These are phyloP conservation scores for Anniella stebbinsi DNA, from an alignment of 2,797 vertebrate species.

Conservation along the genomic window DNA sequence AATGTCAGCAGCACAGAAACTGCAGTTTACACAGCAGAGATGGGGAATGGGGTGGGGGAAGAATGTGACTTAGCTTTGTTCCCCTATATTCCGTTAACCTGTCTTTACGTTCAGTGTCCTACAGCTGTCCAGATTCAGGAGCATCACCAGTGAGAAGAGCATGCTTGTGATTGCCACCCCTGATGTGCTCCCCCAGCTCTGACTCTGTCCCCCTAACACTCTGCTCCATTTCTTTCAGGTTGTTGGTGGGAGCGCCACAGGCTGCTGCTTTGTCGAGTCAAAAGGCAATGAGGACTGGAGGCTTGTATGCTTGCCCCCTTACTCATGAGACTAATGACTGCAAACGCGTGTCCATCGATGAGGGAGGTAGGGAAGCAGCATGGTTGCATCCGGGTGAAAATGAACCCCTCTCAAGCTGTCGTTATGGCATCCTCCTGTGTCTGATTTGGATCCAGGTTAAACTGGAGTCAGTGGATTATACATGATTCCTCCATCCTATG, in stretches of 20 bases:
- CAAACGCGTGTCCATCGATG: conserved; percentile 89
- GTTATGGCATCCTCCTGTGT: not conserved
- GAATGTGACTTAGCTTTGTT: not conserved
- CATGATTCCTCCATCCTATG: not conserved
- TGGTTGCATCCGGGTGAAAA: not conserved
- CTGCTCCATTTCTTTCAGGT: conserved; percentile 76
- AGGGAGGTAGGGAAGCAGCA: conserved; percentile 79
- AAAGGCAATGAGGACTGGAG: conserved; percentile 86
- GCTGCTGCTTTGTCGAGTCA: conserved; percentile 84
- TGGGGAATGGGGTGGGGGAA: not conserved
- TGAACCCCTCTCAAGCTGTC: not conserved
- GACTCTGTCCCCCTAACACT: not conserved
- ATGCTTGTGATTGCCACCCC: not conserved
- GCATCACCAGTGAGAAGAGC: not conserved
- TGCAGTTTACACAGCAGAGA: not conserved
- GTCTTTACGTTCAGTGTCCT: not conserved
- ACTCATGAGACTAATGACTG: conserved; percentile 88
- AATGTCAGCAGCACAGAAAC: not conserved
- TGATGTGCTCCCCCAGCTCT: not conserved
- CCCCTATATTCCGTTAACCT: not conserved
- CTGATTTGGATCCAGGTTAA: conserved; percentile 7
- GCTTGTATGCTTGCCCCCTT: conserved; percentile 92
- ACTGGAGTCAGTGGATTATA: not conserved
- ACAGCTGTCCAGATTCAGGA: not conserved
- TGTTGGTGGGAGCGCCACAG: conserved; percentile 92